Evolutionary conservation across 2,888 invertebrate species (phyloP).

Genomic region (Lymantria monacha): DNA sequence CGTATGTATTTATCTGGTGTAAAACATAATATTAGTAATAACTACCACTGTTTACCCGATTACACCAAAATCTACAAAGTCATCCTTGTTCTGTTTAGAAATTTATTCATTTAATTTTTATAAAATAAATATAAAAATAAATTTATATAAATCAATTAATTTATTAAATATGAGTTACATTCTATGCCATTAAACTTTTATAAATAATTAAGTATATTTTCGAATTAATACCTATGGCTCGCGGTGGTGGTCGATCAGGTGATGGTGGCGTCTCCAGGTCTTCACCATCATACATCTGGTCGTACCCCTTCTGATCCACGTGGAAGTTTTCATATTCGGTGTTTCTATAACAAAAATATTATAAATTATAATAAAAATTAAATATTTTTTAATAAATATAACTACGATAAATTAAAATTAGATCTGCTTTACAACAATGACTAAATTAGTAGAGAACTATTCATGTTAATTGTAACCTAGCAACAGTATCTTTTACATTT

Average conservation of each 20-base stretch:
- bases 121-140: no score
- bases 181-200: no score
- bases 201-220: no score
- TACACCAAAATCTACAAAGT: no score
- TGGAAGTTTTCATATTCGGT: slow-evolving; percentile 86
- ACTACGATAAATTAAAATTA: no score
- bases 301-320: slow-evolving; percentile 81
- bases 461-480: no score
- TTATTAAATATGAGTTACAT: neutral
- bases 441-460: no score
- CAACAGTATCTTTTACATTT: no score
- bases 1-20: slow-evolving; percentile 81
- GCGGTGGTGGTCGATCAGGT: slow-evolving; percentile 91
- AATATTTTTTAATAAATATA: neutral
- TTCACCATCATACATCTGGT: slow-evolving; percentile 85
- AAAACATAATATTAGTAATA: neutral
- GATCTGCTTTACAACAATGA: no score
- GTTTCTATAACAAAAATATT: slow-evolving; percentile 75
- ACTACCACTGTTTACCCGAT: neutral
- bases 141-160: neutral
- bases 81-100: no score
- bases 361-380: neutral
- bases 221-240: slow-evolving; percentile 83
- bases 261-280: slow-evolving; percentile 90
- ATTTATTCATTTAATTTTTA: no score